A percentile compares a stretch with the other conserved stretches of the same genome.
Evolutionary conservation across 2,113 vertebrate genomes (phyloP).

Genomic region (Chionis minor): DNA sequence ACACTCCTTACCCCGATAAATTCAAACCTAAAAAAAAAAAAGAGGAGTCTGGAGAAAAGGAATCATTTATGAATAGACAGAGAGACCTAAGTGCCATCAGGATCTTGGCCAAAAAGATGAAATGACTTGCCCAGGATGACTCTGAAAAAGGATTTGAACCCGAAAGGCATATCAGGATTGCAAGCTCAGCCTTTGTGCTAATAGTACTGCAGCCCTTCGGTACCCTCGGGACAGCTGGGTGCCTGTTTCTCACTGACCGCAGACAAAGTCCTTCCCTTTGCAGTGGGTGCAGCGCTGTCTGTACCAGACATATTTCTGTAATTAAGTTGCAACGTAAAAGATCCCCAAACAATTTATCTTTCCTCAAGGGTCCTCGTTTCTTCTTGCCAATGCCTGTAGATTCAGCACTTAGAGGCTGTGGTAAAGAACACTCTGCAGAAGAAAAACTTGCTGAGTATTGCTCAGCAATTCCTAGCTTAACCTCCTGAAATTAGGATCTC

Average conservation of each 20-base stretch:
- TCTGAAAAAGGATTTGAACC: neutral
- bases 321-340: neutral
- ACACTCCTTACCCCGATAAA: neutral
- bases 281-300: neutral
- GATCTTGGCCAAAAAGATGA: neutral
- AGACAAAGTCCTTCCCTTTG: neutral
- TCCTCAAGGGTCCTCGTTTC: neutral
- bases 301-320: neutral
- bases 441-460: neutral
- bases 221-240: neutral
- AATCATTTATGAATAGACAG: neutral
- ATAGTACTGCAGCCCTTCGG: neutral
- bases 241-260: neutral
- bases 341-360: constrained; percentile 2
- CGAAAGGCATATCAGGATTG: neutral
- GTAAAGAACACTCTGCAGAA: neutral
- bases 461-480: constrained; percentile 6
- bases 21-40: neutral
- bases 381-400: neutral
- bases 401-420: neutral
- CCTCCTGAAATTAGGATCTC: neutral
- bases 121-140: neutral
- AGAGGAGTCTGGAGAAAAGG: neutral
- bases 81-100: neutral
- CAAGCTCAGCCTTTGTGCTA: neutral